Base-by-base conservation (phyloP, 2,888 invertebrate genomes). In the Pseudoips prasinana region DNA sequence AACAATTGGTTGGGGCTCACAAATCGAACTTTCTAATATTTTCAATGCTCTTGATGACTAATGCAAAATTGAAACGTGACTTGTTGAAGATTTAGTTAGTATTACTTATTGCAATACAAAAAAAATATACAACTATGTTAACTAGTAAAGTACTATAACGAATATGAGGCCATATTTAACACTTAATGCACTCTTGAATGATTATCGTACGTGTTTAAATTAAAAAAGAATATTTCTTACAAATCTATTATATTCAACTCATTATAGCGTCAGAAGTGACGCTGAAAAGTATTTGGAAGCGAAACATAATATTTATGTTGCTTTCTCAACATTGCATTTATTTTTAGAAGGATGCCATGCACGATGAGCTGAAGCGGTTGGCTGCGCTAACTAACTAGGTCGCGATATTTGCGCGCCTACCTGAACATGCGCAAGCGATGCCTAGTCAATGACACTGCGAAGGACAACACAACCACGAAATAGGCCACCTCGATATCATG, bases 301-400 rank as follows among this genome's bases (percentile, higher is more conserved):
- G n/a, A n/a, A n/a, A 5, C 10, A 9, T 17, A 8, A 49, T 53
- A 37, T 53, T 55, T 38, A 45, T 53, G 44, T 46, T 67, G 67
- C 73, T 80, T 79, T 78, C 79, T 73, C 73, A 77, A 73, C 69
- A 73, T 71, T 62, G 67, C 53, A 56, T 64, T 64, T 81, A 81
- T 79, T 73, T 78, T 71, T 77, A 81, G 78, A 65, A 67, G 65
- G 71, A 73, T 73, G 65, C 61, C 57, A 62, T 64, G 66, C 59
- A 61, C 58, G 64, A 61, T 63, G 69, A 55, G 75, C 64, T 65
- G 67, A 59, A 65, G 63, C 64, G 68, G 46, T 57, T 39, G 44
- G 45, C 51, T 68, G 61, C 43, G 48, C 66, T 59, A 63, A 62
- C 64, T 48, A 83, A 83, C 73, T 86, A 78, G 85, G 85, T 85